A percentile compares a stretch with the other conserved stretches of the same genome.
Evolutionary conservation across 2,888 invertebrate genomes (phyloP).

Genomic region (Lochmaea crataegi): DNA sequence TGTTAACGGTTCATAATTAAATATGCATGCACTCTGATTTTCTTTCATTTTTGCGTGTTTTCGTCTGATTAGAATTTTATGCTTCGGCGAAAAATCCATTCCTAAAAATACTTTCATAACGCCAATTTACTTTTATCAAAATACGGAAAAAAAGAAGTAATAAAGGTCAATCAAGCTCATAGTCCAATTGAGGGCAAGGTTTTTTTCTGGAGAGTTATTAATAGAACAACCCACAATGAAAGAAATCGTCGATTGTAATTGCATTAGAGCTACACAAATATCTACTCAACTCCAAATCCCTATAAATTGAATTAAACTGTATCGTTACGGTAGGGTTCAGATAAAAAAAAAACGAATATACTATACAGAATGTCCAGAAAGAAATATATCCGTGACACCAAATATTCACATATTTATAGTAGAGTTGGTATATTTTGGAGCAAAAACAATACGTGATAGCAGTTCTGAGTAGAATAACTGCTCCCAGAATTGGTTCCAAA

Average conservation of each 20-base stretch:
- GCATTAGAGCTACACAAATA: constrained; percentile 4
- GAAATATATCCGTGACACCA: too few relatives aligned
- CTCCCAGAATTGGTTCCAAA: too few relatives aligned
- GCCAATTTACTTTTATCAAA: background rate
- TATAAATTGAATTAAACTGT: background rate
- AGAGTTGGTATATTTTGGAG: too few relatives aligned
- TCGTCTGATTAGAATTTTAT: background rate
- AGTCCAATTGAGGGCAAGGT: background rate
- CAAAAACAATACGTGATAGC: too few relatives aligned
- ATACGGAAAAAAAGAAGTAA: background rate
- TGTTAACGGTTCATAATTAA: too few relatives aligned
- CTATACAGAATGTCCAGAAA: too few relatives aligned
- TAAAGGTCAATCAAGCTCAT: background rate
- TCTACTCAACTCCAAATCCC: constrained; percentile 3
- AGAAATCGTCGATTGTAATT: constrained; percentile 3
- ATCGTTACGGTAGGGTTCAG: background rate
- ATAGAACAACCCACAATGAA: background rate
- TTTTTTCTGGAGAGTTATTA: background rate
- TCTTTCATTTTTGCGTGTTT: too few relatives aligned
- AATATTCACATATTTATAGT: too few relatives aligned
- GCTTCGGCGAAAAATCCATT: background rate
- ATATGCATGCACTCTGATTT: too few relatives aligned
- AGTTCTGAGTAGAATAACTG: too few relatives aligned
- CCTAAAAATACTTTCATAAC: background rate
- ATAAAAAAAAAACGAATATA: background rate